Evolutionary conservation across 2,113 vertebrate species (phyloP), one percentile per base, ranked within the genome.

Genomic region (Apteryx owenii): DNA sequence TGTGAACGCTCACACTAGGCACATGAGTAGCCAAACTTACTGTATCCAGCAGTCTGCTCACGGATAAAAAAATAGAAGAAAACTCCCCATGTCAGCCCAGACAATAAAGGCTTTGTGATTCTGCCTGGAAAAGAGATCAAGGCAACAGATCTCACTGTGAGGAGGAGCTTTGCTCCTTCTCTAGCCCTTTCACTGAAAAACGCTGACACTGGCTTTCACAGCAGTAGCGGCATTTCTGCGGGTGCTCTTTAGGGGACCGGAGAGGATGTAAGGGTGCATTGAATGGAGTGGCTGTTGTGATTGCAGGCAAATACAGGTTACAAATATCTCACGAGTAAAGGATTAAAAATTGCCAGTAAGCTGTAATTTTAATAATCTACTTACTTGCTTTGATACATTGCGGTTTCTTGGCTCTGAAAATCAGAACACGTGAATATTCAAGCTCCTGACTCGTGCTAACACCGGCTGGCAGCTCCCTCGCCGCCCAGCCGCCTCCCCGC

Each of bases 111-210:
- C 2, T 33, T 40, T 16, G 29, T 28, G 40, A 9, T 38, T 38
- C 31, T 61, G 12, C 11, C 10, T 1, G 2, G 76, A 10, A 31
- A 50, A 50, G 8, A 3, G 42, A 9, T 0, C 0, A 3, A 54
- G 28, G 44, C 19, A 4, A 10, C 0, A 5, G 48, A 2, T 7
- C 6, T 1, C 9, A 13, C 0, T 4, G 33, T 1, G 8, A 23
- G 31, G 26, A 11, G 2, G 31, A 8, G 8, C 36, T 4, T 4
- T 7, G 54, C 22, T 1, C 15, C 58, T 5, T 25, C 53, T 6
- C 15, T 38, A 29, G 36, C 70, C 36, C 19, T 29, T 38, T 48
- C 7, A 28, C 25, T 21, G 19, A 15, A 36, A 48, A 17, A 79
- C 3, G 25, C 5, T 19, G 17, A 61, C 42, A 4, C 13, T 26